A percentile compares a stretch with the other conserved stretches of the same genome.
These are phyloP conservation scores for Peromyscus polionotus DNA, from an alignment of 2,113 vertebrate species.

Conservation along the genomic window DNA sequence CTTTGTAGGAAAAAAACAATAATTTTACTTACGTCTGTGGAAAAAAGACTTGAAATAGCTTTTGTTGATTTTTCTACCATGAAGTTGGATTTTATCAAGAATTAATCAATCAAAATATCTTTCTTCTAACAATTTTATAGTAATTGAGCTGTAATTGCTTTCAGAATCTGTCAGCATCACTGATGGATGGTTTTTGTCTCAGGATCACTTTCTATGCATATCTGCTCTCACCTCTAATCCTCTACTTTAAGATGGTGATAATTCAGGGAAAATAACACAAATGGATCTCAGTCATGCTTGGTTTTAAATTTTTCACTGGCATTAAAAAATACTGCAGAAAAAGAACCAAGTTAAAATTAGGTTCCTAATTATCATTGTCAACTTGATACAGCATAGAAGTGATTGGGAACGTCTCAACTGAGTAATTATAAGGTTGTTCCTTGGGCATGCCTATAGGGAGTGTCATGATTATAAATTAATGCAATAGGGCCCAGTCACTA, in stretches of 20 bases:
- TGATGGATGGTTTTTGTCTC: background rate
- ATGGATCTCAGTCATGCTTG: background rate
- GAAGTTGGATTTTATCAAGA: conserved; percentile 33
- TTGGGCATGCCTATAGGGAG: background rate
- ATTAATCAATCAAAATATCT: conserved; percentile 57
- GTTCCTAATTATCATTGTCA: background rate
- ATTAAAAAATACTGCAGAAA: background rate
- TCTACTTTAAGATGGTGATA: background rate
- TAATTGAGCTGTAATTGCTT: conserved; percentile 49
- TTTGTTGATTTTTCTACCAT: background rate
- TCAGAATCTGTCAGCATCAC: background rate
- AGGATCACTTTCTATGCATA: background rate
- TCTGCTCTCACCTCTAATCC: background rate
- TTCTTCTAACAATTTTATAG: conserved; percentile 41
- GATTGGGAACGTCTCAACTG: background rate
- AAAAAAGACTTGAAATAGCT: background rate
- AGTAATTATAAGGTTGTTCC: background rate
- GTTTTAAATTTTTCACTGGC: conserved; percentile 11
- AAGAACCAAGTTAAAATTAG: background rate
- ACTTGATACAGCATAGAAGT: background rate
- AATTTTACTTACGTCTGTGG: background rate
- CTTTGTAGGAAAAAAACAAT: background rate
- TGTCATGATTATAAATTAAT: background rate
- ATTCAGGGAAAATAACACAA: conserved; percentile 6
- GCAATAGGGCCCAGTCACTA: background rate